Conservation (phyloP, 2,888 invertebrate species). For the Tanytarsus gracilentus region DNA sequence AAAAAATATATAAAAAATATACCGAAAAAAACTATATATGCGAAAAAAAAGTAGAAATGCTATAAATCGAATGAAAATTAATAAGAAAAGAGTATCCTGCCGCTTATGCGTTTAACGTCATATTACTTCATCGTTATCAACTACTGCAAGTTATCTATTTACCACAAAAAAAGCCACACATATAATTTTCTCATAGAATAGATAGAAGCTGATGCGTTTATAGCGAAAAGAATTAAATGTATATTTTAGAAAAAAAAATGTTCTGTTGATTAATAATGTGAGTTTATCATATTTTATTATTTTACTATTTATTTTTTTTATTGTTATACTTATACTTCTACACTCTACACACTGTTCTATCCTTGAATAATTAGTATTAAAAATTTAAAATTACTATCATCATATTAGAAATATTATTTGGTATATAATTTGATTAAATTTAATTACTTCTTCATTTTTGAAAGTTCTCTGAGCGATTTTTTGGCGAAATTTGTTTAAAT, state of each 20-base stretch:
- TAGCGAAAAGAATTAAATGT: conserved; percentile 8
- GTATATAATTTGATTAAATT: too few species aligned
- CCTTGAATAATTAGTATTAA: too few species aligned
- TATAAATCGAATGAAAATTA: conserved; percentile 1
- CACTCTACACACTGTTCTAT: too few species aligned
- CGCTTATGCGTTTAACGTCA: conserved; percentile 18
- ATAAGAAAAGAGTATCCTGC: conserved; percentile 7
- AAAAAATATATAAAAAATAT: background rate
- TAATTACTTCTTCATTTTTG: too few species aligned
- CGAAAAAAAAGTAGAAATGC: background rate
- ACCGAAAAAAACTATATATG: conserved; percentile 12
- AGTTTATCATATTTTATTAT: conserved; percentile 5
- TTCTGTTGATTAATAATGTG: conserved; percentile 8
- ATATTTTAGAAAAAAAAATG: conserved; percentile 14
- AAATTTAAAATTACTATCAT: too few species aligned
- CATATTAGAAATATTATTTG: too few species aligned
- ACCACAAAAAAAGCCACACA: background rate
- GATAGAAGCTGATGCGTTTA: conserved; percentile 25
- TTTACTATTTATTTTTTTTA: background rate
- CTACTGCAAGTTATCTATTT: conserved; percentile 7
- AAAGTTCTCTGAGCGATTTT: too few species aligned
- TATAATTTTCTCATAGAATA: conserved; percentile 4
- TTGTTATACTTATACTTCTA: too few species aligned
- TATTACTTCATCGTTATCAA: conserved; percentile 25
- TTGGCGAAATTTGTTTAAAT: too few species aligned